Conservation (phyloP, 2,797 vertebrate genomes). For the Sparidentex hasta region DNA sequence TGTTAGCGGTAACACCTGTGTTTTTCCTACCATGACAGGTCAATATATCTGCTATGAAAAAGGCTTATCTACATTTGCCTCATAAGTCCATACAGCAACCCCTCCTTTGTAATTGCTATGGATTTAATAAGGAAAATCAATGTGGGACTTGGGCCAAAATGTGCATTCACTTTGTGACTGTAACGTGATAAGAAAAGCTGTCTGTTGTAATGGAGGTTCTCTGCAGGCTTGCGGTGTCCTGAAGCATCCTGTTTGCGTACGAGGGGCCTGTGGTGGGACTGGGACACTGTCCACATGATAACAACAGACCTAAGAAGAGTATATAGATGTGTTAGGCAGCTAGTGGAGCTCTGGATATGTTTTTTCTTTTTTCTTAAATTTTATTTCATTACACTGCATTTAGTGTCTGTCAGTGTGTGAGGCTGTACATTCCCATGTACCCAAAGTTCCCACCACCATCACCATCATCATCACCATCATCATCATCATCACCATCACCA, state of each 20-base stretch:
- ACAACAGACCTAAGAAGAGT: slow-evolving; percentile 21
- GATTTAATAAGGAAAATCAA: background rate
- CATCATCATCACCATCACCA: background rate
- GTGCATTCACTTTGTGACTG: background rate
- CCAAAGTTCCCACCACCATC: background rate
- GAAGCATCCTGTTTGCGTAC: background rate
- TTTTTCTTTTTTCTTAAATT: background rate
- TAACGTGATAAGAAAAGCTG: background rate
- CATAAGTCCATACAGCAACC: background rate
- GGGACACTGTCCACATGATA: background rate
- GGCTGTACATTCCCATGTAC: background rate
- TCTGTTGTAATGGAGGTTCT: background rate
- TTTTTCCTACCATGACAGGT: background rate
- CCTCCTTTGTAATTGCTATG: background rate
- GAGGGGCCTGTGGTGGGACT: slow-evolving; percentile 4
- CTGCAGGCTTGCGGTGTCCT: background rate
- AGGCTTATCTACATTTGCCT: background rate
- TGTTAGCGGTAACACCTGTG: background rate
- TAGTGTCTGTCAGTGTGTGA: background rate
- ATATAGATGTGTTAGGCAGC: slow-evolving; percentile 20
- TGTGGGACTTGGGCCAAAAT: background rate
- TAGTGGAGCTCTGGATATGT: background rate
- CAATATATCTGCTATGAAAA: background rate
- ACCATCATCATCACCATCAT: background rate
- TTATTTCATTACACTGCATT: background rate